Percentiles rank a stretch among this genome's conserved stretches.
phyloP scores from a whole-genome alignment of 2,888 invertebrate genomes.

The Osmoderma eremita region DNA sequence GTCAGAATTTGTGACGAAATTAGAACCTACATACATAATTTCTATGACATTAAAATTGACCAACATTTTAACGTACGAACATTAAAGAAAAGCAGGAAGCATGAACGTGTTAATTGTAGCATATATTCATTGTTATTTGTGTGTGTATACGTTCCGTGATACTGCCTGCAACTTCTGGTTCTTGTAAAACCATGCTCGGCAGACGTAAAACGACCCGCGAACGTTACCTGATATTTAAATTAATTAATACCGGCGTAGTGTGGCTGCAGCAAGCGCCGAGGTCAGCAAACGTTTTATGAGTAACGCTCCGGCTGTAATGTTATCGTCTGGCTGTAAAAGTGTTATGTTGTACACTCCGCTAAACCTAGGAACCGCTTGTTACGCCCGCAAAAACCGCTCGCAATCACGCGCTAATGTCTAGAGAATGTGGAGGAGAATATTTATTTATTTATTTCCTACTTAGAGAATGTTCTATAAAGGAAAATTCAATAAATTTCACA shows the following conservation, averaged over 20 bases:
- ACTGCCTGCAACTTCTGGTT: neutral
- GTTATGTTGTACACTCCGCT: neutral
- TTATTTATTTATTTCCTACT: too few relatives aligned
- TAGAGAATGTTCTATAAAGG: too few relatives aligned
- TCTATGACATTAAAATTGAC: too few relatives aligned
- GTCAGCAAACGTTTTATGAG: conserved; percentile 8
- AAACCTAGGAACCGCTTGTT: conserved; percentile 4
- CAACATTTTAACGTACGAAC: too few relatives aligned
- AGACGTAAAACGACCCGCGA: conserved; percentile 10
- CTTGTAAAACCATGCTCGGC: neutral
- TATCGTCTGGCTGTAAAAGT: conserved; percentile 12
- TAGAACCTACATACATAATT: too few relatives aligned
- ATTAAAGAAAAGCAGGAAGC: too few relatives aligned
- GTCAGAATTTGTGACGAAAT: too few relatives aligned
- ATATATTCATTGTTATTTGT: too few relatives aligned
- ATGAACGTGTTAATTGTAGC: too few relatives aligned
- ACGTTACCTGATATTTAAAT: conserved; percentile 8
- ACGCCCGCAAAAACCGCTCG: neutral
- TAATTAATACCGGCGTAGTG: conserved; percentile 6
- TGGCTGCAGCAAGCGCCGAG: conserved; percentile 3
- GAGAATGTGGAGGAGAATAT: neutral
- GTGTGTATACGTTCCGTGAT: too few relatives aligned
- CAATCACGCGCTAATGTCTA: neutral
- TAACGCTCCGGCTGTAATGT: neutral
- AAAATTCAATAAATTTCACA: too few relatives aligned